Evolutionary conservation across 2,888 invertebrate species (phyloP).

Genomic region (Cephus runcator): DNA sequence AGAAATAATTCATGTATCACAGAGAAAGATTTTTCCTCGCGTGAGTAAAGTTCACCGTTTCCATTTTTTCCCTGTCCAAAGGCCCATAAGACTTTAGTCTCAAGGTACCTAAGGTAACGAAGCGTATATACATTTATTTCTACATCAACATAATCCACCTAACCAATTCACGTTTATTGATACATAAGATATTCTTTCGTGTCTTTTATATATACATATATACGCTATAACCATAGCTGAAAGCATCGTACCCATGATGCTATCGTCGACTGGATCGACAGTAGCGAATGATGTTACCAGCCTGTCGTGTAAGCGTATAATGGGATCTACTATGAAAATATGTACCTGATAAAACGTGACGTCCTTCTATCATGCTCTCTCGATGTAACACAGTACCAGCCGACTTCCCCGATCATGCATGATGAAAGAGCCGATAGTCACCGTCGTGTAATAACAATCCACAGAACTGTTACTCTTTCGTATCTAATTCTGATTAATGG

Average conservation of each 20-base stretch:
- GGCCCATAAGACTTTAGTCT: background rate
- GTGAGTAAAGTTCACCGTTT: background rate
- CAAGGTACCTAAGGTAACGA: background rate
- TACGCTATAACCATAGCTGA: background rate
- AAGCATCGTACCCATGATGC: background rate
- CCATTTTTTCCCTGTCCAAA: background rate
- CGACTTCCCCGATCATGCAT: background rate
- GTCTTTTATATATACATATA: background rate
- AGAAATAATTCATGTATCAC: background rate
- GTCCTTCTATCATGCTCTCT: background rate
- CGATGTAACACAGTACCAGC: background rate
- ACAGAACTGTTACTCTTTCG: slow-evolving; percentile 6
- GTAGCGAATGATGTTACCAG: background rate
- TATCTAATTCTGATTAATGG: slow-evolving; percentile 20
- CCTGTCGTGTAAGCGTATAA: background rate
- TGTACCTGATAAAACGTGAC: background rate
- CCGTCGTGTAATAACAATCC: background rate
- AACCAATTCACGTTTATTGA: background rate
- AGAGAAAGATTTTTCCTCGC: background rate
- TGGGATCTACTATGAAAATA: background rate
- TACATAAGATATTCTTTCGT: background rate
- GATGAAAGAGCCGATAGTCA: slow-evolving; percentile 1
- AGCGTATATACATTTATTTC: background rate
- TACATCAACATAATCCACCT: background rate
- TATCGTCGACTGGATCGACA: background rate